Evolutionary conservation across 2,888 invertebrate species (phyloP), one percentile per base, ranked within the genome.

Genomic region (Glyphotaelius pellucidus): DNA sequence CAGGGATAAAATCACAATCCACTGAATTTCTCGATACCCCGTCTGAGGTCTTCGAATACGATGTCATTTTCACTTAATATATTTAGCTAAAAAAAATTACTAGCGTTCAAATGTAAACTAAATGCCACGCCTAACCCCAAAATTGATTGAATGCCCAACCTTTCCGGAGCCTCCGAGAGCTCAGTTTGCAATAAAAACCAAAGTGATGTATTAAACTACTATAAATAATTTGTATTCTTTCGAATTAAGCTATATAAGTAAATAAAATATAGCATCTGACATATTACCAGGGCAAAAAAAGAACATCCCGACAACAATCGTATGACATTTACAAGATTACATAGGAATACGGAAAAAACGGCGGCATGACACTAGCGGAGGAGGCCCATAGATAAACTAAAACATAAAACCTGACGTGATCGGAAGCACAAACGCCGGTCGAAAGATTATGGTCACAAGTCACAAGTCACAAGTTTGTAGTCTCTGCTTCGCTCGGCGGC

Each of bases 1-100:
- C 97, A 88, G 96, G 96, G 94, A 98, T 96, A 94, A 97, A 97
- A 94, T 97, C 96, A 93, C 96, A 95, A 94, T 97, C 97, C 93
- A 95, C 95, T 4, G 25, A 80, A 52, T 35, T 38, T 25, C 81
- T 80, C 47, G 47, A 42, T 9, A 52, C 52, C 80, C 35, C 52
- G 14, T 38, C 95, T 94, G 94, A 94, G 94, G 94, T 94, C 95
- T 95, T 93, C 92, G 25, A 32, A 67, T 15, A 42, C 38, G 80
- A 91, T 81, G 89, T 81, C 86, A 86, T 92, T 80, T 87, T 90
- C 42, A 86, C 19, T 42, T 31, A 90, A 86, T 86, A 38, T 67
- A 42, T 32, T 25, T n/a, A 25, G 88, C 11, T 79, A 30, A 32
- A 79, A 85, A 90, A 90, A 67, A 47, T 91, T 47, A 91, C 32